Evolutionary conservation across 2,113 vertebrate species (phyloP), one percentile per base, ranked within the genome.

Genomic region (Phasianus colchicus): DNA sequence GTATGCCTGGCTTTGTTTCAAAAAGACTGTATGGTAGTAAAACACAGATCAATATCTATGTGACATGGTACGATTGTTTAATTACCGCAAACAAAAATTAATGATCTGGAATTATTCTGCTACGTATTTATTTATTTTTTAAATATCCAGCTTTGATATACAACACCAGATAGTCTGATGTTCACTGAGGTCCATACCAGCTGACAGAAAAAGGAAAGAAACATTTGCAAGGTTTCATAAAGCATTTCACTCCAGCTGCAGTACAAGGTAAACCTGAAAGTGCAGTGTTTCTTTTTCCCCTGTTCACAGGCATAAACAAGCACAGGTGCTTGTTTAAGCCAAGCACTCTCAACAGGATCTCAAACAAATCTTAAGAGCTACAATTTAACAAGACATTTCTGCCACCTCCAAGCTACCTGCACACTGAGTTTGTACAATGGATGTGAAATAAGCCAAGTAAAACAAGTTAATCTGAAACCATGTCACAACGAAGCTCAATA

Each of bases 241-340:
- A 89, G 76, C 12, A 20, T 80, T 90, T 84, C 63, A 88, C 57
- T 71, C 38, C 38, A 89, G 30, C 52, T 75, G 84, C 74, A 71
- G 76, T 10, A 72, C 71, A 30, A 71, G 0, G 2, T 9, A 71
- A 96, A 88, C 65, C 29, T 86, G 60, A 48, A 95, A 93, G 76
- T n/a, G 60, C 65, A 57, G 38, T 30, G 22, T 89, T 96, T 91
- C 11, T 27, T 34, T 24, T 21, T 52, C 74, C 52, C 83, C 32
- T 50, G 95, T 36, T 91, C 74, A 92, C 61, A 32, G 24, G 34
- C 64, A 52, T 54, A 95, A 97, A 92, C 85, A 93, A 96, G 60
- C 45, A 47, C 71, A 94, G 82, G 88, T 90, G 96, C 95, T 90
- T 34, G 24, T 3, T 54, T 36, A 60, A 91, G 80, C 30, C 61